Conservation (phyloP, 2,888 invertebrate genomes). For the Dioctria rufipes region DNA sequence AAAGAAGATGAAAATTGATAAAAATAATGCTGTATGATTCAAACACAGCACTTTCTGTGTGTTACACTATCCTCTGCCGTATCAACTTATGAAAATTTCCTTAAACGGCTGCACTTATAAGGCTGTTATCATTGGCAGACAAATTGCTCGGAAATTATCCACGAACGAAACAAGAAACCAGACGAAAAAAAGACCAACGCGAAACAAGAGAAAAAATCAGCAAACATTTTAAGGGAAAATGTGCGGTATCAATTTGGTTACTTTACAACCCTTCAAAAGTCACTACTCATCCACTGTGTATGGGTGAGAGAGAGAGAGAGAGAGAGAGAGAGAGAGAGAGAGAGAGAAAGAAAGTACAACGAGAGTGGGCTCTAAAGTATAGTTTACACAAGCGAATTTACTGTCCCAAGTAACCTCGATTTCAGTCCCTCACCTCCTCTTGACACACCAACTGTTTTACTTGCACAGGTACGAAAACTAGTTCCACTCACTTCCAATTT, state of each 20-base stretch:
- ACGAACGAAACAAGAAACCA: neutral
- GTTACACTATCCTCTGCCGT: neutral
- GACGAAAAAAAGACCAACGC: no score
- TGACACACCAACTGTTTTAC: no score
- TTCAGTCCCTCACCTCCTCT: no score
- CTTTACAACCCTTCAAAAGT: conserved; percentile 53
- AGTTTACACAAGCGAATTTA: no score
- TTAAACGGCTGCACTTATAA: conserved; percentile 45
- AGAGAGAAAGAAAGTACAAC: no score
- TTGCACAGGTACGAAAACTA: no score
- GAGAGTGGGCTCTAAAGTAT: no score
- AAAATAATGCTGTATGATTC: conserved; percentile 9
- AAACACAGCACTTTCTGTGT: neutral
- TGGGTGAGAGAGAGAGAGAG: neutral
- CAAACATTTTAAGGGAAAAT: conserved; percentile 17
- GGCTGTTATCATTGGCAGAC: conserved; percentile 28
- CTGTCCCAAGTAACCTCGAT: no score
- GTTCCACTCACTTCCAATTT: no score
- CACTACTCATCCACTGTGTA: conserved; percentile 37
- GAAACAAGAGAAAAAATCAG: no score
- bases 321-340: no score
- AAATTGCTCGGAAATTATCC: conserved; percentile 38
- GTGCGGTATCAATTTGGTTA: conserved; percentile 51
- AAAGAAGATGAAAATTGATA: conserved; percentile 15
- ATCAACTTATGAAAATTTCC: neutral